Base-by-base conservation (phyloP, 2,888 invertebrate species). In the Stramonita haemastoma region DNA sequence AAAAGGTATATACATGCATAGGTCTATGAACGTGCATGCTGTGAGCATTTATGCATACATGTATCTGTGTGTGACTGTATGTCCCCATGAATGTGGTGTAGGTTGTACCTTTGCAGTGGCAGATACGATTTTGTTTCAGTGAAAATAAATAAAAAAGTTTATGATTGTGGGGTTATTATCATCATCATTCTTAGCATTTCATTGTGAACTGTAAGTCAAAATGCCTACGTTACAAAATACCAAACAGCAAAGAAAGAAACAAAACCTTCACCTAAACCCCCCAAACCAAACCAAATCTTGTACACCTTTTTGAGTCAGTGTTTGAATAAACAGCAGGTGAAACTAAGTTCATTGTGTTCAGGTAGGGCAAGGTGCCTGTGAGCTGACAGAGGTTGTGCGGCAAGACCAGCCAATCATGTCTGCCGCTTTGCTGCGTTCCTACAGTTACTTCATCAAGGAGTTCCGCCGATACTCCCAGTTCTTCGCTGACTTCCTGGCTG, bases 401-500 rank as follows among this genome's bases (percentile, higher is more conserved):
- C 89, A 89, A 15, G 92, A 93, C 32, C 90, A 92, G n/a, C 90
- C 90, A 57, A 85, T 94, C 19, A 89, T 91, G 46, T 84, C 91
- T 13, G 90, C 93, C 17, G 90, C 90, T 4, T 90, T 95, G 88
- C 91, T 95, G 26, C 91, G 90, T 11, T 91, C 91, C 19, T 93
- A 92, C 89, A 93, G 93, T 17, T 91, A 93, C 56, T 93, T 92
- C 89, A 89, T 94, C 0, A 90, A 92, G 19, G 92, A 92, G n/a
- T 94, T 94, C 87, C 92, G 93, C 73, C 91, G 92, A 8, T 96
- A 95, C 91, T 94, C 94, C n/a, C 92, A 91, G 13, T 89, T 91
- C 13, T 95, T 94, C 89, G 93, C 93, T 46, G 95, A 96, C 90
- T 94, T 95, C 89, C 91, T 95, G 26, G 95, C 95, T n/a, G 92